Evolutionary conservation across 2,797 vertebrate species (phyloP).

Genomic region (Myotis daubentonii): DNA sequence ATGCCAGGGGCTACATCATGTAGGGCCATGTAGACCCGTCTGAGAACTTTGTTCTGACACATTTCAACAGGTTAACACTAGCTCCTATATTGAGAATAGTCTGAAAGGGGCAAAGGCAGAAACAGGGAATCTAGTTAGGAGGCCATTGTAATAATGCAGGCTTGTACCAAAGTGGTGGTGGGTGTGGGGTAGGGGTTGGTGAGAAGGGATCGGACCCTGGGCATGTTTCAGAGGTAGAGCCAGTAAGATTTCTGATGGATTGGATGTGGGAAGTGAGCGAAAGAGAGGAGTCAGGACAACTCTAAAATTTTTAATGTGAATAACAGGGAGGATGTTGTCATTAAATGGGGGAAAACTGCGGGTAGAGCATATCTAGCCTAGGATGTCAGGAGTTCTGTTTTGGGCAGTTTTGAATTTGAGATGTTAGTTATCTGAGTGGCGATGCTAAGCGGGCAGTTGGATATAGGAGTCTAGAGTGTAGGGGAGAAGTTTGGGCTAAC

Average conservation of each 20-base stretch:
- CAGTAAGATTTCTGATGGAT: not conserved
- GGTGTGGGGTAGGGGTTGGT: not conserved
- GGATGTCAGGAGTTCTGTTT: not conserved
- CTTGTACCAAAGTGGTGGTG: not conserved
- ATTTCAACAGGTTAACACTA: not conserved
- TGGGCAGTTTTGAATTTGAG: not conserved
- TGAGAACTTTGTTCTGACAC: not conserved
- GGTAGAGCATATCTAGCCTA: not conserved
- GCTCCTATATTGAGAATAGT: not conserved
- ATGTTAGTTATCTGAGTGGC: not conserved
- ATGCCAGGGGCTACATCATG: not conserved
- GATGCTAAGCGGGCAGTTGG: not conserved
- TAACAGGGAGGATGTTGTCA: not conserved
- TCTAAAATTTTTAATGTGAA: not conserved
- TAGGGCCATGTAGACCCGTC: not conserved
- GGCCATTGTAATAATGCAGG: not conserved
- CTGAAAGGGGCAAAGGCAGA: not conserved
- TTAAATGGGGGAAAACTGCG: not conserved
- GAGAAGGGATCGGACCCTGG: not conserved
- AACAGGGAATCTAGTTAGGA: not conserved
- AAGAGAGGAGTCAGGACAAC: not conserved
- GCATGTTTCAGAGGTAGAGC: not conserved
- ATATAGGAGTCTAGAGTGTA: not conserved
- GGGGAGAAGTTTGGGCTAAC: not conserved
- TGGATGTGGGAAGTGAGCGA: not conserved